A percentile compares a stretch with the other conserved stretches of the same genome.
Evolutionary conservation across 2,113 vertebrate species (phyloP).

Genomic region (Eulemur macaco): DNA sequence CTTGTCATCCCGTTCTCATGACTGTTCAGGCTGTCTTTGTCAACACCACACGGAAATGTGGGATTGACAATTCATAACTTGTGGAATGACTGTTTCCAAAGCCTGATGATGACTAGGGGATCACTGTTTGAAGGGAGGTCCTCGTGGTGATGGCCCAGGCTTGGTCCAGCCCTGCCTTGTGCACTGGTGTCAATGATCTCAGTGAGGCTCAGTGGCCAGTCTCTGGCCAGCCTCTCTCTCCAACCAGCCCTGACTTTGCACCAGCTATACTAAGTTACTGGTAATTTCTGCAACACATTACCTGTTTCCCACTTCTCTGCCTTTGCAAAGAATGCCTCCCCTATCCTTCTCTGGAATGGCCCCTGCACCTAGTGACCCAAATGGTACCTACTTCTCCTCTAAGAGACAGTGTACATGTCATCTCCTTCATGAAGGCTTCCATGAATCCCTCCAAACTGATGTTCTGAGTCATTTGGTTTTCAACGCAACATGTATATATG

Average conservation of each 20-base stretch:
- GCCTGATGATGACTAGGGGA: not conserved
- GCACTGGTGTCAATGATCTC: not conserved
- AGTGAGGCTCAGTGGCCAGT: not conserved
- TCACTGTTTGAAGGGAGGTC: not conserved
- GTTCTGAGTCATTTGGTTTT: not conserved
- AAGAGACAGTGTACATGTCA: not conserved
- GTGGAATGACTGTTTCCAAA: not conserved
- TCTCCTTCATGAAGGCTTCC: not conserved
- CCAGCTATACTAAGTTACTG: not conserved
- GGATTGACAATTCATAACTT: too few relatives aligned
- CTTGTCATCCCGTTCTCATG: not conserved
- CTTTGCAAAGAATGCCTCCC: not conserved
- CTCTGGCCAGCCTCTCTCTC: not conserved
- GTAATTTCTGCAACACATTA: not conserved
- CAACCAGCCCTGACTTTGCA: not conserved
- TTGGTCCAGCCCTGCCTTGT: too few relatives aligned
- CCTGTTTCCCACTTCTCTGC: not conserved
- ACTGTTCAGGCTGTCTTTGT: not conserved
- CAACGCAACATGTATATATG: not conserved
- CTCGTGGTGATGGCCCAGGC: too few relatives aligned
- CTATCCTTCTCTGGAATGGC: accelerated
- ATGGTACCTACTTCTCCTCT: not conserved
- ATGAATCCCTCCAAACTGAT: not conserved
- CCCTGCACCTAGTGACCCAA: not conserved
- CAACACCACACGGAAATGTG: not conserved